phyloP scores from a whole-genome alignment of 92 coral and sea anemone genomes.

The Zoanthus sansibaricus region DNA sequence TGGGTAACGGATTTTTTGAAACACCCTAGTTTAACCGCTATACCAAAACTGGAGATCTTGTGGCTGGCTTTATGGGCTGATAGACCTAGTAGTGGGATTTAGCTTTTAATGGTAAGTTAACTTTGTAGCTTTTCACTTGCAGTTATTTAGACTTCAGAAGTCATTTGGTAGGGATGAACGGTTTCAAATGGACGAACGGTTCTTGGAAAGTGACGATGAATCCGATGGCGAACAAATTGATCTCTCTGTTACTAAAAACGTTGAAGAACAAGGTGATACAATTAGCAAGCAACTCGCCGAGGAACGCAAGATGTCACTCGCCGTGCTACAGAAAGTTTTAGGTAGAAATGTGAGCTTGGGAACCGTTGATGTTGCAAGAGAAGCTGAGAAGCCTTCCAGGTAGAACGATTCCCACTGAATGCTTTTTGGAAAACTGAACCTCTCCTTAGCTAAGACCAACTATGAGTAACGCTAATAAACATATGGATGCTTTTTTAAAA shows the following conservation, averaged over 20 bases:
- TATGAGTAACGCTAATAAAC: too few species aligned
- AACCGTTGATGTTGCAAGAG: neutral
- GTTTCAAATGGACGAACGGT: slow-evolving; percentile 87
- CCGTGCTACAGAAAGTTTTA: slow-evolving; percentile 82
- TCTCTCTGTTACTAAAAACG: neutral
- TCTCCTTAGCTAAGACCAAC: too few species aligned
- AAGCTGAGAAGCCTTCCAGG: slow-evolving; percentile 2
- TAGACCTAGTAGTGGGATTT: neutral
- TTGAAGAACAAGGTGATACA: slow-evolving; percentile 59
- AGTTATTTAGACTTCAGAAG: slow-evolving; percentile 92
- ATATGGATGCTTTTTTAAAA: too few species aligned
- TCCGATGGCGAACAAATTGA: slow-evolving; percentile 50
- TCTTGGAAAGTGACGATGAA: slow-evolving; percentile 86
- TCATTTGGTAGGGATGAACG: slow-evolving; percentile 86
- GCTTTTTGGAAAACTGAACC: too few species aligned
- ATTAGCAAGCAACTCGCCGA: slow-evolving; percentile 66
- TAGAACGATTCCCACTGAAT: neutral
- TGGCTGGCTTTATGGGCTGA: neutral
- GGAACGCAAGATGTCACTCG: slow-evolving; percentile 81
- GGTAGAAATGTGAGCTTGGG: slow-evolving; percentile 59
- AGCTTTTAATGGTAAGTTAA: neutral
- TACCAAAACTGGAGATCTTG: neutral
- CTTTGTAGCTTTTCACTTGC: slow-evolving; percentile 1
- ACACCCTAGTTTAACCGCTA: too few species aligned
- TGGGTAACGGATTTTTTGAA: too few species aligned